Percentiles rank a stretch among this genome's conserved stretches.
These are phyloP conservation scores for Tenebrosternarchus preto DNA, from an alignment of 2,113 vertebrate species.

Conservation along the genomic window DNA sequence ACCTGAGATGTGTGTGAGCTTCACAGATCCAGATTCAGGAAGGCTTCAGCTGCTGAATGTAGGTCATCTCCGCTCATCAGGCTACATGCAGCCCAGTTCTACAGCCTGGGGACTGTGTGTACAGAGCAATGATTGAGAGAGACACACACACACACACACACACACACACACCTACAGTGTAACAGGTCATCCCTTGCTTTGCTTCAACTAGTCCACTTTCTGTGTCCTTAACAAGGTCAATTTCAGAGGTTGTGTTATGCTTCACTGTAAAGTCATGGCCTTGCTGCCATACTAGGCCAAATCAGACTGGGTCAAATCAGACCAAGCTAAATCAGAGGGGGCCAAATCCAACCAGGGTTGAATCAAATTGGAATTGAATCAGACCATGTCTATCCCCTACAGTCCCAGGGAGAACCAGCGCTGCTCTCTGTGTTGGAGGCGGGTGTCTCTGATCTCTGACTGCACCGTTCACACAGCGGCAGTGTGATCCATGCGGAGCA, in stretches of 20 bases:
- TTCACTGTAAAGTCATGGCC: background rate
- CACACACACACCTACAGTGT: constrained; percentile 23
- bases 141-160: constrained; percentile 17
- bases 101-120: constrained; percentile 48
- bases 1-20: constrained; percentile 28
- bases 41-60: constrained; percentile 50
- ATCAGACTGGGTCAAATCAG: too few species aligned
- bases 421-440: too few species aligned
- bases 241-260: constrained; percentile 30
- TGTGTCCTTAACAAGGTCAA: constrained; percentile 43
- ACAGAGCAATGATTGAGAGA: constrained; percentile 38
- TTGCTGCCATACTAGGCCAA: background rate
- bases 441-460: background rate
- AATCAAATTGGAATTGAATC: background rate
- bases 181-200: constrained; percentile 46
- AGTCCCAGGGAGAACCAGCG: too few species aligned
- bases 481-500: constrained; percentile 14
- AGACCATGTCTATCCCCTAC: background rate
- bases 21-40: constrained; percentile 43
- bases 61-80: constrained; percentile 49
- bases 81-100: constrained; percentile 54
- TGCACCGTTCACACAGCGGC: background rate
- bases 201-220: constrained; percentile 45
- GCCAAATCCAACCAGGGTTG: too few species aligned
- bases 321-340: too few species aligned